Evolutionary conservation across 2,113 vertebrate species (phyloP), one percentile per base, ranked within the genome.

Genomic region (Eulemur rufifrons): DNA sequence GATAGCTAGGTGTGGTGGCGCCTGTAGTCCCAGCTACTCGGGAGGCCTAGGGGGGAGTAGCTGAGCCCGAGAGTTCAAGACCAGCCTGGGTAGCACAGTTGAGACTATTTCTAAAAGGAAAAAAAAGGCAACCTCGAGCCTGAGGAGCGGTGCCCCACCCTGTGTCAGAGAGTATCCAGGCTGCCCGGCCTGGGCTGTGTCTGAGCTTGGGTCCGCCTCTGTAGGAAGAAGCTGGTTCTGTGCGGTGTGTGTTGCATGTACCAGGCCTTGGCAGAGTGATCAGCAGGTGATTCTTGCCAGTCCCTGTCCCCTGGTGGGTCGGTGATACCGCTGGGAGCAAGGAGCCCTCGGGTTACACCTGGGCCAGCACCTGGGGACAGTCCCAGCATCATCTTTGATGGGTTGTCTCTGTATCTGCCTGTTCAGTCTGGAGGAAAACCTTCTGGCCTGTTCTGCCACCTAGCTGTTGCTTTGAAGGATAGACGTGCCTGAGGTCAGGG

Each of bases 361-460:
- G 8, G 34, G 18, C n/a, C 42, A 0, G 0, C 4, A 12, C 25
- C 7, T 68, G 52, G 1, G 4, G 64, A 25, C 34, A 6, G 66
- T 68, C 34, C 63, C 34, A 68, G 66, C 32, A 11, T 68, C 66
- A n/a, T 5, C 66, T 68, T 25, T 68, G 34, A 68, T n/a, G 34
- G 66, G 63, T 17, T 68, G 34, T 17, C 34, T 68, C 47, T 17
- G 39, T 8, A 14, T 66, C 29, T 21, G 1, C 10, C 25, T 10
- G 9, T 76, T 45, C 11, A 14, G 17, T 37, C 10, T 87, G 64
- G 29, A 32, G 7, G 3, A 32, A 18, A 37, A 8, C 39, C 25
- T 59, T 45, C 71, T 39, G n/a, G 61, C 63, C 52, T 71, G 25
- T 87, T 18, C 25, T 47, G 91, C 12, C 2, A 11, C 50, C n/a